Evolutionary conservation across 2,888 invertebrate species (phyloP).

Genomic region (Papilio elwesi): DNA sequence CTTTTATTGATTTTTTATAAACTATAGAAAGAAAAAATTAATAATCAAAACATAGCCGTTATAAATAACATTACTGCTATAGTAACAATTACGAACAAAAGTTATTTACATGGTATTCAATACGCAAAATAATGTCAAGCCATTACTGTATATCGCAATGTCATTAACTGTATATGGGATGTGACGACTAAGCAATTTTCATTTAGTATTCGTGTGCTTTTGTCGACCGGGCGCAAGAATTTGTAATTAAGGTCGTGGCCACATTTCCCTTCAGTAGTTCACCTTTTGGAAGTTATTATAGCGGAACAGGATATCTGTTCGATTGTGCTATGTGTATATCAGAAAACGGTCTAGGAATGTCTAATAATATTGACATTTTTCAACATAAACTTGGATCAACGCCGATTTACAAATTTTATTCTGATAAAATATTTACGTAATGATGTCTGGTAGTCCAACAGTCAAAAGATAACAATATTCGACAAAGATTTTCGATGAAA

Average conservation of each 20-base stretch:
- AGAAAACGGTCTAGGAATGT: background rate
- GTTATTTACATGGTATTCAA: background rate
- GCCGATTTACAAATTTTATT: background rate
- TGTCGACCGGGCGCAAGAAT: background rate
- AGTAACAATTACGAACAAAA: background rate
- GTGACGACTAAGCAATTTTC: constrained; percentile 15
- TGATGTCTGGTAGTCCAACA: background rate
- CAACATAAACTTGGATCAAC: background rate
- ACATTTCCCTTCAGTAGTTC: background rate
- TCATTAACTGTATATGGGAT: background rate
- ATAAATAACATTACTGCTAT: too few relatives aligned
- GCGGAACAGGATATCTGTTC: background rate
- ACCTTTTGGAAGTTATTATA: constrained; percentile 7
- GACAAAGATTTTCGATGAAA: background rate
- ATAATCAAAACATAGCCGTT: too few relatives aligned
- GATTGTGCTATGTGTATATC: background rate
- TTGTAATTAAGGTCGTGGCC: constrained; percentile 19
- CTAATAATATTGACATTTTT: background rate
- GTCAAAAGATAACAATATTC: background rate
- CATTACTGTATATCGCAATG: background rate
- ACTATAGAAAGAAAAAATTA: too few relatives aligned
- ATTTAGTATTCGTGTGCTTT: constrained; percentile 15
- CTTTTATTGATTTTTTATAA: too few relatives aligned
- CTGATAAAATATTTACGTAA: background rate
- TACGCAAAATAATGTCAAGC: background rate